Base-by-base conservation (phyloP, 2,888 invertebrate genomes). In the Phorcus lineatus region DNA sequence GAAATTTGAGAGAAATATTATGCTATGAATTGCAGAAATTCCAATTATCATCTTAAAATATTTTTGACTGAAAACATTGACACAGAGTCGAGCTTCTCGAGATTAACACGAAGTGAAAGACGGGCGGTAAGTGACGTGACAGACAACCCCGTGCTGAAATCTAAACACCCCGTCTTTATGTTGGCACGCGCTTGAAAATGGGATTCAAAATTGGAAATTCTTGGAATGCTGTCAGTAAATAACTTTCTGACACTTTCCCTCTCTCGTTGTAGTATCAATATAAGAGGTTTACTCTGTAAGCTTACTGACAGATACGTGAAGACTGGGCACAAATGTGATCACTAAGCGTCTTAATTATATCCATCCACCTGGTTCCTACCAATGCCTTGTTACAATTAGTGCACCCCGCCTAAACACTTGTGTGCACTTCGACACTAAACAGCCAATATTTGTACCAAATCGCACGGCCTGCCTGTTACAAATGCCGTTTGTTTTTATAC, bases 341-440 rank as follows among this genome's bases (percentile, higher is more conserved):
- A 62, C 28, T 47, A 47, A 47, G 47, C 62, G 17, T 28, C 28
- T 62, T 62, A 62, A 62, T 62, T 62, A 62, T 62, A 28, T 28
- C 28, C 28, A 62, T 28, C 24, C 62, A 62, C 62, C 62, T 62
- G 62, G 62, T 62, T 28, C 17, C 28, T 13, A 16, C 28, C 62
- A 16, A 62, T 62, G 24, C 28, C 62, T 28, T 62, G 62, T 62
- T 62, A 62, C 62, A 62, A 22, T 62, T 62, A 22, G 62, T 28
- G 28, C 24, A 28, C 62, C 62, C 62, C 62, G 62, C 62, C 62
- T 62, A 62, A 62, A 62, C 62, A 62, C 28, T 62, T 62, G 62
- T 62, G 62, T 28, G 62, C 28, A 62, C 62, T 28, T 62, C 28
- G 28, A 62, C 62, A 62, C 28, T 28, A 62, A 24, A 62, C 62